Conservation (phyloP, 2,797 vertebrate species). For the Scarus forsteni region DNA sequence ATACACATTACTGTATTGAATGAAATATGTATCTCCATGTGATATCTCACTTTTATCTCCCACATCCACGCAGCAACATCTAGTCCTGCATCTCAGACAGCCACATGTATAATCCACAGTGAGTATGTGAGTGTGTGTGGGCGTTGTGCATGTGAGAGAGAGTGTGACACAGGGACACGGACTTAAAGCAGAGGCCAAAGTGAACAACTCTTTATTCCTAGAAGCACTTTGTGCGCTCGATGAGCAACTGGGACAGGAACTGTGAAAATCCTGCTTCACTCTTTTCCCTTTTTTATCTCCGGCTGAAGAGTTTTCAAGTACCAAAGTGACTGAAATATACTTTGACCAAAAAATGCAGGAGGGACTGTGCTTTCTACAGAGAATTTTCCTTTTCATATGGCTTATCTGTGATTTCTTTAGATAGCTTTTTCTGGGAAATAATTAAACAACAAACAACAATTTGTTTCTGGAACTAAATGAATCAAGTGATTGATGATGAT, state of each 20-base stretch:
- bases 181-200: constrained; percentile 10
- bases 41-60: constrained; percentile 59
- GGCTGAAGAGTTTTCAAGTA: not conserved
- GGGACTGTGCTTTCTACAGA: not conserved
- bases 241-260: constrained; percentile 16
- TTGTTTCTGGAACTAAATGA: not conserved
- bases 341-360: not conserved
- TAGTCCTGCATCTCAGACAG: constrained; percentile 30
- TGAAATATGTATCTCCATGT: constrained; percentile 63
- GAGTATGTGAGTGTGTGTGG: constrained; percentile 1
- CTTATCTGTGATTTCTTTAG: not conserved
- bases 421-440: not conserved
- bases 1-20: constrained; percentile 61
- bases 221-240: constrained; percentile 35
- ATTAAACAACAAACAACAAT: constrained; percentile 9
- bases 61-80: constrained; percentile 29
- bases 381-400: not conserved
- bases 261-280: constrained; percentile 23
- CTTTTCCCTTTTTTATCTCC: constrained; percentile 8
- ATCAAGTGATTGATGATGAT: constrained; percentile 20
- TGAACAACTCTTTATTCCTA: constrained; percentile 30
- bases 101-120: constrained; percentile 51
- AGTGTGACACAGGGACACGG: constrained; percentile 7
- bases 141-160: not conserved
- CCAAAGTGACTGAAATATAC: not conserved